These are phyloP conservation scores for Hydrochoerus hydrochaeris DNA, from an alignment of 2,113 vertebrate species.

Conservation along the genomic window DNA sequence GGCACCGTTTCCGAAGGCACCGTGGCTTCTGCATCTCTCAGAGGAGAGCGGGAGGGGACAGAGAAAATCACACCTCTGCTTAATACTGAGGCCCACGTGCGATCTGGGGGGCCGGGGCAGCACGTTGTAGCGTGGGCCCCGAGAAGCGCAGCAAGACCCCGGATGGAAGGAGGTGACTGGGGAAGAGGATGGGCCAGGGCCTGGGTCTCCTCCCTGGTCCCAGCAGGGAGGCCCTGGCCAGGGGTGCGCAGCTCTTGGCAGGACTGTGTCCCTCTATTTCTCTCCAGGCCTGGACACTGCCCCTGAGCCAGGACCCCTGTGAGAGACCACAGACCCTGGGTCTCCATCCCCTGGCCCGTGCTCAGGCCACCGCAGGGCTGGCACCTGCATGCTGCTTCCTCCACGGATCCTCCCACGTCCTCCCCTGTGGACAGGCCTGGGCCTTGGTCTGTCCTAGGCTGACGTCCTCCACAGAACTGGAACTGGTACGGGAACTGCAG, in stretches of 20 bases:
- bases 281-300: neutral
- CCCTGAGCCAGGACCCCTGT: too few relatives aligned
- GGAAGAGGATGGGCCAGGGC: neutral
- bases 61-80: neutral
- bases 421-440: fast-evolving
- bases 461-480: neutral
- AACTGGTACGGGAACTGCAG: neutral
- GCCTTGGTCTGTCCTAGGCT: neutral
- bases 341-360: neutral
- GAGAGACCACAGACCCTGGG: neutral
- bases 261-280: neutral
- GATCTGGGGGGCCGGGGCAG: neutral
- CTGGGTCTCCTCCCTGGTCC: neutral
- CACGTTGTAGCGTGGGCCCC: neutral
- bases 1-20: neutral
- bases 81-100: neutral
- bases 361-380: too few relatives aligned
- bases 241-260: fast-evolving
- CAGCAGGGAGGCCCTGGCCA: neutral
- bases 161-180: fast-evolving
- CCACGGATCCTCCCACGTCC: fast-evolving
- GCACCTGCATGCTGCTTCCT: neutral
- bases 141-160: neutral
- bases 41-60: neutral
- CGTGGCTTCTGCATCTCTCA: neutral